These are phyloP conservation scores for Danionella cerebrum DNA, from an alignment of 2,113 vertebrate species.

Conservation along the genomic window DNA sequence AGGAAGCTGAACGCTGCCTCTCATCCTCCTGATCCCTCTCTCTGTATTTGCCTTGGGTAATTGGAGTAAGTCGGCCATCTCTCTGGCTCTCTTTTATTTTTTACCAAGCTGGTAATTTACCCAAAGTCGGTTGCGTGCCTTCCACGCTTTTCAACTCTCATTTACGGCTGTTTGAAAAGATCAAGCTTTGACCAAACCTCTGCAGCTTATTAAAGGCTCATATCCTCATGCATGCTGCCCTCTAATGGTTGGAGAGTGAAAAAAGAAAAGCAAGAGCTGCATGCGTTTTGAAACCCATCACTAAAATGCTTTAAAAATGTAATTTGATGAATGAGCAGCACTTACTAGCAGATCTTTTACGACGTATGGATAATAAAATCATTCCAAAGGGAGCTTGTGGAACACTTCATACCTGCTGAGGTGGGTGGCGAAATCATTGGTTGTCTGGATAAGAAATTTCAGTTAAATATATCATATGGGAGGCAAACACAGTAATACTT, in stretches of 20 bases:
- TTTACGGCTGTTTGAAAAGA: conserved; percentile 63
- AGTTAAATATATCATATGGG: too few relatives aligned
- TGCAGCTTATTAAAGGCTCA: conserved; percentile 55
- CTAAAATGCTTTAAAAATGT: not conserved
- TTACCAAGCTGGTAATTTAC: conserved; percentile 49
- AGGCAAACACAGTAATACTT: too few relatives aligned
- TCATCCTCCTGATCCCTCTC: conserved; percentile 28
- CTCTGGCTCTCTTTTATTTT: conserved; percentile 53
- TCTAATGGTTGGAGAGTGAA: conserved; percentile 43
- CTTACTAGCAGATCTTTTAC: too few relatives aligned
- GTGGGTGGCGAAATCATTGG: too few relatives aligned
- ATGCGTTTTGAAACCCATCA: not conserved
- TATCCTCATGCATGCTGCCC: conserved; percentile 55
- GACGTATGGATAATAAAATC: too few relatives aligned
- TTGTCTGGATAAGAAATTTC: too few relatives aligned
- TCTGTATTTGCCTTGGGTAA: conserved; percentile 54
- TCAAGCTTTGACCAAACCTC: conserved; percentile 57
- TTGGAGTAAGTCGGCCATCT: conserved; percentile 58
- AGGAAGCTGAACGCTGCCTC: conserved; percentile 38
- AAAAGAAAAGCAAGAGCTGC: not conserved
- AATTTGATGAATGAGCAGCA: not conserved
- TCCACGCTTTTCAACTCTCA: conserved; percentile 63
- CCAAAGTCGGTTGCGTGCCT: conserved; percentile 49
- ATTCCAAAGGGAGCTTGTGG: not conserved
- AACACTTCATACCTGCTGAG: too few relatives aligned